A percentile compares a stretch with the other conserved stretches of the same genome.
These are phyloP conservation scores for Hippocampus guttulatus DNA, from an alignment of 2,113 vertebrate genomes.

Conservation along the genomic window DNA sequence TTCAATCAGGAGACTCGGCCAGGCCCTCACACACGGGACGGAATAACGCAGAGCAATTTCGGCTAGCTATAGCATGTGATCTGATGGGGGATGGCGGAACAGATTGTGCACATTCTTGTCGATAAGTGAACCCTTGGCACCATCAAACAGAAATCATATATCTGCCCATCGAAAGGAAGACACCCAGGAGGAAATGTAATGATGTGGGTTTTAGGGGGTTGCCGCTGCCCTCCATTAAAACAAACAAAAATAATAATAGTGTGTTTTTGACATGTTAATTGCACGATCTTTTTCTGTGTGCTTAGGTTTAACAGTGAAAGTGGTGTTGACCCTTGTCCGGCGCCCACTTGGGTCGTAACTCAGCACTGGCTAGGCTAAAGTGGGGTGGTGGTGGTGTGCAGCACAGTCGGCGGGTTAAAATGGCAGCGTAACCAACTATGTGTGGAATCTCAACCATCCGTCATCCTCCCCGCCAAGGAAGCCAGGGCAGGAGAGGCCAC, in stretches of 20 bases:
- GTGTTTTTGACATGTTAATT: background rate
- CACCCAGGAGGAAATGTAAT: slow-evolving; percentile 23
- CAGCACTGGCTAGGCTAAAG: slow-evolving; percentile 36
- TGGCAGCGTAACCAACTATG: slow-evolving; percentile 75
- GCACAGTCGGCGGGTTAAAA: slow-evolving; percentile 52
- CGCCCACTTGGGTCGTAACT: slow-evolving; percentile 42
- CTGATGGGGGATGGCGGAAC: slow-evolving; percentile 27
- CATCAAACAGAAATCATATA: slow-evolving; percentile 12
- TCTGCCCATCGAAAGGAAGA: background rate
- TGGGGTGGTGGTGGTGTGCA: slow-evolving; percentile 10
- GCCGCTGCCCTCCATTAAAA: background rate
- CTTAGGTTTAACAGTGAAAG: slow-evolving; percentile 39
- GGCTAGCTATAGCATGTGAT: slow-evolving; percentile 48
- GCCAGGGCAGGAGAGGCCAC: slow-evolving; percentile 51
- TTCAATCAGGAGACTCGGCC: slow-evolving; percentile 45
- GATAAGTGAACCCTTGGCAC: slow-evolving; percentile 13
- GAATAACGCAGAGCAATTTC: slow-evolving; percentile 43
- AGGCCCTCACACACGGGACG: slow-evolving; percentile 27
- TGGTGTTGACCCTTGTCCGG: slow-evolving; percentile 18
- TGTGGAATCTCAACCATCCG: slow-evolving; percentile 71
- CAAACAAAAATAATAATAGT: background rate
- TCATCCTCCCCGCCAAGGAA: slow-evolving; percentile 58
- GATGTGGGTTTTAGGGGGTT: background rate
- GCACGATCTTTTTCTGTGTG: background rate
- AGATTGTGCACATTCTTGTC: slow-evolving; percentile 43